Percentiles rank a stretch among this genome's conserved stretches.
These are phyloP conservation scores for Ophioderma brevispina DNA, from an alignment of 35 echinoderm and acorn worm species.

Conservation along the genomic window DNA sequence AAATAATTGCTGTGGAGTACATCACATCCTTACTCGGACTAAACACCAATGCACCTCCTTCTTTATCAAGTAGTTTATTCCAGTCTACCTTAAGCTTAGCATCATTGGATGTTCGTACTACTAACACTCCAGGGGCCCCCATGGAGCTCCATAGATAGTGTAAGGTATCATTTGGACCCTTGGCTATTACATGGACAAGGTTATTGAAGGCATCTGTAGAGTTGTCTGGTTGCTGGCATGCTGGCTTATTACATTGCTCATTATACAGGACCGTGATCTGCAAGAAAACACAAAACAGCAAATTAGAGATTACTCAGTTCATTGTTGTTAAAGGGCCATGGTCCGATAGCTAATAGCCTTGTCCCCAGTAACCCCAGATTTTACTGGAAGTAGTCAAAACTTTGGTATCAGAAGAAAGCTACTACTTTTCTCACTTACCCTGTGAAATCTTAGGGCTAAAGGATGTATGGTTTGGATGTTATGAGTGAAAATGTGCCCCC, in stretches of 20 bases:
- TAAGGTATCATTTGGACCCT: slow-evolving; percentile 37
- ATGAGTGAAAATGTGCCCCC: too few species aligned
- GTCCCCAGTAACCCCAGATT: too few species aligned
- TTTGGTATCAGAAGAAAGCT: too few species aligned
- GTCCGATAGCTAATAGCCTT: too few species aligned
- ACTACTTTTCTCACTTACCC: too few species aligned
- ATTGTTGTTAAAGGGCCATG: too few species aligned
- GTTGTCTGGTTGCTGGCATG: slow-evolving; percentile 6
- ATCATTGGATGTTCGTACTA: slow-evolving; percentile 31
- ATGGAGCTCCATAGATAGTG: slow-evolving; percentile 78
- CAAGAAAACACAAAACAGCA: background rate
- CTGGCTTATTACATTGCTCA: slow-evolving; percentile 50
- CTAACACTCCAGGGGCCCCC: slow-evolving; percentile 42
- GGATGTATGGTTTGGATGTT: too few species aligned
- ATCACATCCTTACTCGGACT: slow-evolving; percentile 8
- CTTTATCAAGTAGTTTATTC: slow-evolving; percentile 9
- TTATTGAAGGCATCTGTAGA: slow-evolving; percentile 22
- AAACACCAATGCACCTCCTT: slow-evolving; percentile 25
- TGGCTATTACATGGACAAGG: slow-evolving; percentile 52
- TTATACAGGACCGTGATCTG: slow-evolving; percentile 68
- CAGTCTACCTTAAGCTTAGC: slow-evolving; percentile 53
- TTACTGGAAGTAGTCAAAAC: too few species aligned
- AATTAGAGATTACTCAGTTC: too few species aligned
- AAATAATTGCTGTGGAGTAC: slow-evolving; percentile 48
- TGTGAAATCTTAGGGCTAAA: too few species aligned